Percentiles rank a stretch among this genome's conserved stretches.
Evolutionary conservation across 2,113 vertebrate genomes (phyloP).

Genomic region (Vimba vimba): DNA sequence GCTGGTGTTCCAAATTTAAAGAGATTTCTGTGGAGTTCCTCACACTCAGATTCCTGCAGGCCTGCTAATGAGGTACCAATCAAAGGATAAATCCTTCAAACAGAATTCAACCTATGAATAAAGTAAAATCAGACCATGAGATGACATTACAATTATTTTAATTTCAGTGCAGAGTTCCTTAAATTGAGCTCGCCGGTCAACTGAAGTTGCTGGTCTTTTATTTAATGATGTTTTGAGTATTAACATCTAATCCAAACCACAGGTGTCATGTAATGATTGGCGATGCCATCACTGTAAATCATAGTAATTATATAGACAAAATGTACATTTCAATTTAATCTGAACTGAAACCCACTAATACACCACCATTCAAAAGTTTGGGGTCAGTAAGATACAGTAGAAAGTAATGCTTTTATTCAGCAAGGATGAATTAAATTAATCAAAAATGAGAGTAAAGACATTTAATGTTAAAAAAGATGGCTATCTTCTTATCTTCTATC

Average conservation of each 20-base stretch:
- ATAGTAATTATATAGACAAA: neutral
- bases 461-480: neutral
- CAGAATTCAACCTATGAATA: neutral
- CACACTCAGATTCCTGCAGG: neutral
- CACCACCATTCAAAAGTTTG: neutral
- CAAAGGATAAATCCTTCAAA: slow-evolving; percentile 38
- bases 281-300: neutral
- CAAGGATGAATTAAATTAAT: neutral
- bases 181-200: neutral
- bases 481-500: neutral
- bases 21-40: slow-evolving; percentile 2
- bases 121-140: neutral
- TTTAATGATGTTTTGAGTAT: slow-evolving; percentile 33
- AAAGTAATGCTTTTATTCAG: neutral
- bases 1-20: neutral
- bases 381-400: neutral
- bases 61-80: slow-evolving; percentile 34
- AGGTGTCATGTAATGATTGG: slow-evolving; percentile 23
- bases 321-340: neutral
- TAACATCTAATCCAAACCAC: slow-evolving; percentile 41
- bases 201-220: neutral
- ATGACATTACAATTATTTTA: slow-evolving; percentile 7
- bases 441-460: neutral
- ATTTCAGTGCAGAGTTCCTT: slow-evolving; percentile 11
- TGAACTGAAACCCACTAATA: neutral